phyloP scores from a whole-genome alignment of 2,888 invertebrate species.

The Polietes domitor region DNA sequence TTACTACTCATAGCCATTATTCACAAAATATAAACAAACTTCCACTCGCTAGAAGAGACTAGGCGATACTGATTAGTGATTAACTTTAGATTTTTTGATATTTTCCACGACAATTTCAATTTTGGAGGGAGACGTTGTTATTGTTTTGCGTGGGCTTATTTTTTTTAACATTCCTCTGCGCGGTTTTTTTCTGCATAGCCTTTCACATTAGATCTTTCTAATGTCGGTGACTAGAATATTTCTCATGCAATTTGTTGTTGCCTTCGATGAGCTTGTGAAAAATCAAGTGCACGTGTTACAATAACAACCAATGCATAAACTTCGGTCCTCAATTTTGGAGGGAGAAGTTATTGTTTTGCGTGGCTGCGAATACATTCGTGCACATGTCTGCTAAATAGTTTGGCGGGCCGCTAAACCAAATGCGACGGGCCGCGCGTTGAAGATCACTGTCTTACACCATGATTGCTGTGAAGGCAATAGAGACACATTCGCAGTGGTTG shows the following conservation, averaged over 20 bases:
- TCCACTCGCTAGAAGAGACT: conserved; percentile 9
- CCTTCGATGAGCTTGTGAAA: not conserved
- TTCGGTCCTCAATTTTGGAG: not conserved
- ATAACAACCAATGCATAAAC: conserved; percentile 3
- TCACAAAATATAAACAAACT: conserved; percentile 12
- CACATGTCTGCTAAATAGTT: no score
- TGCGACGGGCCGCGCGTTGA: no score
- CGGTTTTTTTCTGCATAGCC: not conserved
- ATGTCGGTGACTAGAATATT: conserved; percentile 1
- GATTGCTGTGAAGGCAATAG: no score
- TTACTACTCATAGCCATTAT: no score
- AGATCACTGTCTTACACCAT: no score
- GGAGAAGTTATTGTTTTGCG: not conserved
- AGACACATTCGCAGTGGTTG: no score
- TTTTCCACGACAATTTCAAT: no score
- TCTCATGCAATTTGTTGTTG: conserved; percentile 8
- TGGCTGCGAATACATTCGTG: no score
- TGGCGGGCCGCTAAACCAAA: no score
- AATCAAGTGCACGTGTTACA: conserved; percentile 1
- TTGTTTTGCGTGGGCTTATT: conserved; percentile 9
- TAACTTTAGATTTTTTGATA: not conserved
- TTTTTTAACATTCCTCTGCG: not conserved
- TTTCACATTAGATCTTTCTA: conserved; percentile 6
- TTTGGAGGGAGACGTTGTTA: conserved; percentile 6
- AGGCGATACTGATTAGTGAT: conserved; percentile 12